Conservation (phyloP, 1,140 invertebrate genomes). For the Heliconius hermathena region DNA sequence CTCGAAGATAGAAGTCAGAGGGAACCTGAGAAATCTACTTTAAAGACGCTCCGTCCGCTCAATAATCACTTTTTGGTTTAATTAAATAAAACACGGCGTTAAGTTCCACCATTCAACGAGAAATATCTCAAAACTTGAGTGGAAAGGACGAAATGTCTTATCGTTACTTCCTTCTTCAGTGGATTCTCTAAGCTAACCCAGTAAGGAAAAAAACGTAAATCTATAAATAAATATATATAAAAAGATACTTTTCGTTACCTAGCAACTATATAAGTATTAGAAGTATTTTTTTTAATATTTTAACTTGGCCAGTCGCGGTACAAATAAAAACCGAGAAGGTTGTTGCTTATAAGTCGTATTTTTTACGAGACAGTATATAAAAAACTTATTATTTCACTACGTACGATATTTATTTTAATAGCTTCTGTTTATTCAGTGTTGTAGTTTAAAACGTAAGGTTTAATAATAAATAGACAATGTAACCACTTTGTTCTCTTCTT, state of each 20-base stretch:
- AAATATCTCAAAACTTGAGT: no score
- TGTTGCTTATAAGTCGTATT: neutral
- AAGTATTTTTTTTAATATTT: neutral
- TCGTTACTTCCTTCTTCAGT: no score
- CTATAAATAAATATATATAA: neutral
- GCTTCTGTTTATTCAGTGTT: neutral
- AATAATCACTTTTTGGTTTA: no score
- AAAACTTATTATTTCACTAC: neutral
- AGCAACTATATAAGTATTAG: neutral
- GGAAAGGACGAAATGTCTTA: no score
- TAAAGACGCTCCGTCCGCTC: no score
- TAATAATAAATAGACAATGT: neutral
- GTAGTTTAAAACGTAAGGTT: neutral
- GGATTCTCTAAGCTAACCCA: no score
- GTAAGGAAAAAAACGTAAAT: no score
- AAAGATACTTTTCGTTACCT: neutral
- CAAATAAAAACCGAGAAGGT: neutral
- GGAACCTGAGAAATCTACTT: no score
- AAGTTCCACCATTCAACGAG: no score
- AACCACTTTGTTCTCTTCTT: neutral
- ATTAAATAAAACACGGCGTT: no score
- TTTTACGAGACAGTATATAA: neutral
- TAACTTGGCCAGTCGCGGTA: neutral
- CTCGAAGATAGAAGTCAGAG: no score
- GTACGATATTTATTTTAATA: neutral